phyloP scores from a whole-genome alignment of 2,797 vertebrate genomes.

The Pteronotus mesoamericanus region DNA sequence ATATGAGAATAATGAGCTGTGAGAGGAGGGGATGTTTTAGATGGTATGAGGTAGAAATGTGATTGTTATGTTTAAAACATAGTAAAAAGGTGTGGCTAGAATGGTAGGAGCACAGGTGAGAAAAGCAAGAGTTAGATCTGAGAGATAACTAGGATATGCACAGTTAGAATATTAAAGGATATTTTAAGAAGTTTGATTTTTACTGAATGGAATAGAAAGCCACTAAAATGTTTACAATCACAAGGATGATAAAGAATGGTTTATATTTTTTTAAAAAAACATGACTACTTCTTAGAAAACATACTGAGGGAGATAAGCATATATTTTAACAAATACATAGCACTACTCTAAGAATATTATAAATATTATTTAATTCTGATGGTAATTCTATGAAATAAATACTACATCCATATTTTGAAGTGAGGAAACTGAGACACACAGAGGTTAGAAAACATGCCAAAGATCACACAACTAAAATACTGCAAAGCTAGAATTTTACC shows the following conservation, averaged over 20 bases:
- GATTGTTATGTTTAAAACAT: background rate
- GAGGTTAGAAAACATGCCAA: background rate
- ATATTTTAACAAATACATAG: background rate
- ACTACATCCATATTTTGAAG: background rate
- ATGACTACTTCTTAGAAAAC: background rate
- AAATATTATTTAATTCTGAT: conserved; percentile 18
- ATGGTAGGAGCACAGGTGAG: background rate
- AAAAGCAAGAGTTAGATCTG: background rate
- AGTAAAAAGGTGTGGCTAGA: background rate
- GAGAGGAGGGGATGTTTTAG: background rate
- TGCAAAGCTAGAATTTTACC: background rate
- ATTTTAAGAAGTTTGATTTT: background rate
- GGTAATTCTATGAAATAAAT: background rate
- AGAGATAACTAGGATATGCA: background rate
- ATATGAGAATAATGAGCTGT: background rate
- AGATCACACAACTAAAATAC: background rate
- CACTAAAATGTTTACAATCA: background rate
- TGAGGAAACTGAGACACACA: background rate
- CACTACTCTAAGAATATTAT: background rate
- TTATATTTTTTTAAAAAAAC: conserved; percentile 7
- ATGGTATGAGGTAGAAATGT: background rate
- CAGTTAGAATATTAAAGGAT: background rate
- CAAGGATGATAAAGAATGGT: background rate
- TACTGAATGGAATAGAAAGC: background rate
- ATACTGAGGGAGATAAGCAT: background rate